Percentiles rank a stretch among this genome's conserved stretches.
phyloP scores from a whole-genome alignment of 2,113 vertebrate species.

The Athene cunicularia region DNA sequence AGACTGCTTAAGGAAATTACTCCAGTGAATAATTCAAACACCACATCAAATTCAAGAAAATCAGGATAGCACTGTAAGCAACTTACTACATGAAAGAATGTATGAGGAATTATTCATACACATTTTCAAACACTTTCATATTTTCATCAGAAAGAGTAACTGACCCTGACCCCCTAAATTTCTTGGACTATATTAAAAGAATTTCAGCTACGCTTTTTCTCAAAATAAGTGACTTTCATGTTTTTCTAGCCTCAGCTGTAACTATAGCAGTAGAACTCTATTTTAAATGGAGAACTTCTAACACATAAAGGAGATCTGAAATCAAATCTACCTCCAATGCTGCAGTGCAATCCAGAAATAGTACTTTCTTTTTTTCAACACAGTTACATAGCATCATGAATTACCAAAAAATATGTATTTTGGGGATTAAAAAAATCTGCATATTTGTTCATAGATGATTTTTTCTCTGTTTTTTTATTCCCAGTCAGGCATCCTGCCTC shows the following conservation, averaged over 20 bases:
- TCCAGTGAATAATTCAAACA: not conserved
- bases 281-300: not conserved
- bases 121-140: fast-evolving
- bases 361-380: not conserved
- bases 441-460: not conserved
- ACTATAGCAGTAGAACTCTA: not conserved
- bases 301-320: not conserved
- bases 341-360: not conserved
- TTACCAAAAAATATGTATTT: not conserved
- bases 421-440: not conserved
- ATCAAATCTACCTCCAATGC: not conserved
- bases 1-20: not conserved
- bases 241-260: not conserved
- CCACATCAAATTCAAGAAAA: not conserved
- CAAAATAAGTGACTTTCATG: not conserved
- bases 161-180: not conserved
- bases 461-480: not conserved
- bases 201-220: not conserved
- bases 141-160: not conserved
- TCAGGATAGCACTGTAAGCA: not conserved
- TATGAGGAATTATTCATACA: not conserved
- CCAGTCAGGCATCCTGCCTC: not conserved
- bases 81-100: not conserved
- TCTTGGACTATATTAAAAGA: not conserved
- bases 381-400: not conserved